Percentiles rank a stretch among this genome's conserved stretches.
Evolutionary conservation across 2,888 invertebrate species (phyloP).

Genomic region (Mongoloraphidia duomilia): DNA sequence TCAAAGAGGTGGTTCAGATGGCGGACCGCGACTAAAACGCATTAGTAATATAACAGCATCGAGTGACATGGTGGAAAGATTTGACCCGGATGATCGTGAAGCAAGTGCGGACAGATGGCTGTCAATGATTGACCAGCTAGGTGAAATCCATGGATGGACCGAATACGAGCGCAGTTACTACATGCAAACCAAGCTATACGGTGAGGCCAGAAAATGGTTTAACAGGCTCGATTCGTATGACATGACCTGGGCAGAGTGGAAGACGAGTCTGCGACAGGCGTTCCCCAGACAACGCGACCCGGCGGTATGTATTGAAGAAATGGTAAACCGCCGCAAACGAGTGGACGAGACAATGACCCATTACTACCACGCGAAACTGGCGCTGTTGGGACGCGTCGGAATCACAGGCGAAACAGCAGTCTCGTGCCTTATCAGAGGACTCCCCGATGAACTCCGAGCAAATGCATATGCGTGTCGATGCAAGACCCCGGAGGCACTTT

Average conservation of each 20-base stretch:
- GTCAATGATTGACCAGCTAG: conserved; percentile 19
- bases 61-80: conserved; percentile 1
- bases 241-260: conserved; percentile 17
- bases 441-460: conserved; percentile 8
- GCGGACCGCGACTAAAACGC: too few relatives aligned
- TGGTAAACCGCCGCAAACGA: conserved; percentile 15
- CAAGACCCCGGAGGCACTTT: conserved; percentile 5
- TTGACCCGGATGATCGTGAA: conserved; percentile 6
- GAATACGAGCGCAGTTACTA: conserved; percentile 6
- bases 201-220: conserved; percentile 17
- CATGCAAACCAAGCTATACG: conserved; percentile 12
- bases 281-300: too few relatives aligned
- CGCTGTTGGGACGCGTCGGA: conserved; percentile 6
- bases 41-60: too few relatives aligned
- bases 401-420: conserved; percentile 4
- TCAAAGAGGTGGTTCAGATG: too few relatives aligned
- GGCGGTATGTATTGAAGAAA: conserved; percentile 16
- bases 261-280: conserved; percentile 6
- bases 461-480: conserved; percentile 8
- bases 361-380: conserved; percentile 17
- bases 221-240: conserved; percentile 15
- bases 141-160: conserved; percentile 17
- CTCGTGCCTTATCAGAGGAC: conserved; percentile 5
- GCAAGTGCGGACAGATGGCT: conserved; percentile 15
- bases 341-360: conserved; percentile 17